Percentiles rank a stretch among this genome's conserved stretches.
Conservation (phyloP, 2,113 vertebrate genomes). For the Macaca mulatta region DNA sequence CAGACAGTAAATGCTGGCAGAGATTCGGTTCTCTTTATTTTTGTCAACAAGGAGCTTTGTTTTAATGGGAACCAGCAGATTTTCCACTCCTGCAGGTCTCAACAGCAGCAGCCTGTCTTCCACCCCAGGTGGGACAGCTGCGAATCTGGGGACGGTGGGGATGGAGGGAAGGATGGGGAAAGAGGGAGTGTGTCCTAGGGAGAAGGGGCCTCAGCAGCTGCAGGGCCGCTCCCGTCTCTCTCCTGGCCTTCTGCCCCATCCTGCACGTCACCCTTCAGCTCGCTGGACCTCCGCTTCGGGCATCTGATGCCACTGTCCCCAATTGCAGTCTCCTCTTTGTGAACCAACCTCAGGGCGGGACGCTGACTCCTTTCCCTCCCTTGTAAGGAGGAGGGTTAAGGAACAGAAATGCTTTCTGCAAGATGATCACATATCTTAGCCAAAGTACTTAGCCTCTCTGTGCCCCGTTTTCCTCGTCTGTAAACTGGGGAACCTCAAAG, state of each 20-base stretch:
- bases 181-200: too few relatives aligned
- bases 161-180: too few relatives aligned
- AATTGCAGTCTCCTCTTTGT: accelerated
- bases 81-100: conserved; percentile 72
- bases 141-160: not conserved
- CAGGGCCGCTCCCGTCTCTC: not conserved
- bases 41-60: conserved; percentile 67
- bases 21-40: not conserved
- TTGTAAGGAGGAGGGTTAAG: accelerated
- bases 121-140: not conserved
- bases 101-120: not conserved
- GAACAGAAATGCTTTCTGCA: too few relatives aligned
- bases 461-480: not conserved
- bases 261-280: not conserved
- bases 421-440: not conserved
- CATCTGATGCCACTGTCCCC: accelerated
- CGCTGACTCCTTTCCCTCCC: accelerated
- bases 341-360: not conserved
- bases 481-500: accelerated
- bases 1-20: conserved; percentile 33
- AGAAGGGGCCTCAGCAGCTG: not conserved
- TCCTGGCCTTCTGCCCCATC: too few relatives aligned
- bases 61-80: conserved; percentile 75
- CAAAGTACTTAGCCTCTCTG: not conserved
- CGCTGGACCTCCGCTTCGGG: accelerated